phyloP scores from a whole-genome alignment of 2,113 vertebrate genomes.

The Hoplias malabaricus region DNA sequence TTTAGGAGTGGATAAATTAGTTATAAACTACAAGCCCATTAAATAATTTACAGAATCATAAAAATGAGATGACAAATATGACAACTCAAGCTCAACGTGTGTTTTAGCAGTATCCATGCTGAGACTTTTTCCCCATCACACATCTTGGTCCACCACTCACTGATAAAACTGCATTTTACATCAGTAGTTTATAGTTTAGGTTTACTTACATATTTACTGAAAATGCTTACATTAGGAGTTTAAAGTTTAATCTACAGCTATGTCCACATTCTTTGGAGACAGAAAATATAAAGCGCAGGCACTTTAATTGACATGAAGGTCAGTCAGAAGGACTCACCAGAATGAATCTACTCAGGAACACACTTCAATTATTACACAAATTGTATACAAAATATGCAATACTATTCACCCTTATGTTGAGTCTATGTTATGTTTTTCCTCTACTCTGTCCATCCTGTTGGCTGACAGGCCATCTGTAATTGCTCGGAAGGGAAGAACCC shows the following conservation, averaged over 20 bases:
- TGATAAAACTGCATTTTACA: not conserved
- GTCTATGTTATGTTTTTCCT: slow-evolving; percentile 26
- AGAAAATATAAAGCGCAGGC: not conserved
- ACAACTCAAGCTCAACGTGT: not conserved
- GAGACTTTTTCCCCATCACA: too few relatives aligned
- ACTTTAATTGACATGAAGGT: not conserved
- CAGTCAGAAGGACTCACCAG: not conserved
- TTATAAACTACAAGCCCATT: not conserved
- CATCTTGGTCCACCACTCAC: not conserved
- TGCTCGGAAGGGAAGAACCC: slow-evolving; percentile 41
- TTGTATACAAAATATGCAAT: not conserved
- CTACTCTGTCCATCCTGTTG: slow-evolving; percentile 20
- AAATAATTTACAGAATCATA: not conserved
- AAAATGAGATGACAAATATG: not conserved
- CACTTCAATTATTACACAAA: too few relatives aligned
- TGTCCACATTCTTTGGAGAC: not conserved
- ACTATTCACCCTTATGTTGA: not conserved
- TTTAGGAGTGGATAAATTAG: not conserved
- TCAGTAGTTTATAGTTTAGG: not conserved
- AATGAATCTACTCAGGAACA: not conserved
- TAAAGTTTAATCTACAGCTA: not conserved
- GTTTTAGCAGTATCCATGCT: not conserved
- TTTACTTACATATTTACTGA: not conserved
- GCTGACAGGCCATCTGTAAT: slow-evolving; percentile 43
- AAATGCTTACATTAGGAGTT: not conserved